Percentiles rank a stretch among this genome's conserved stretches.
Conservation (phyloP, 2,797 vertebrate genomes). For the Diplodus puntazzo region DNA sequence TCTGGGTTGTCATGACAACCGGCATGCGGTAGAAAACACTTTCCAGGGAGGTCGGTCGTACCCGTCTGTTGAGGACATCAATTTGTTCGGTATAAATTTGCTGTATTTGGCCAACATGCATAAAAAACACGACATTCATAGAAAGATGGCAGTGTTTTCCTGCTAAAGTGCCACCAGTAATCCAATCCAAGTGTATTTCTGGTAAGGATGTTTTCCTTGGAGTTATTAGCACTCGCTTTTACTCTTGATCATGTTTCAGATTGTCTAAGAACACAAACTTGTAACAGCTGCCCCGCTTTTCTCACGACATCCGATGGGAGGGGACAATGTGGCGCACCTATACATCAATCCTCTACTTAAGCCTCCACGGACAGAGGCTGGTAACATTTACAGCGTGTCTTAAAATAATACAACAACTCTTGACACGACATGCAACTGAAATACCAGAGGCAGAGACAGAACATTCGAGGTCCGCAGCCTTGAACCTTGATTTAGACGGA, state of each 20-base stretch:
- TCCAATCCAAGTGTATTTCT: background rate
- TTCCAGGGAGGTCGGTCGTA: background rate
- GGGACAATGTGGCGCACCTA: slow-evolving; percentile 50
- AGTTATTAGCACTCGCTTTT: slow-evolving; percentile 24
- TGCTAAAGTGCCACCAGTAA: background rate
- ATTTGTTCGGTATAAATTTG: background rate
- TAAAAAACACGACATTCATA: slow-evolving; percentile 26
- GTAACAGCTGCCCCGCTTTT: slow-evolving; percentile 49
- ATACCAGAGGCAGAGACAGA: slow-evolving; percentile 19
- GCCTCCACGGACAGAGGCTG: slow-evolving; percentile 24
- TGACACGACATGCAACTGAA: slow-evolving; percentile 31
- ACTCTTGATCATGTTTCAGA: slow-evolving; percentile 50
- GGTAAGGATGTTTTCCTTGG: background rate
- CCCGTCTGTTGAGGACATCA: background rate
- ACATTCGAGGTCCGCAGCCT: slow-evolving; percentile 15
- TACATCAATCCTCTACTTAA: slow-evolving; percentile 54
- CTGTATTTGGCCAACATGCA: background rate
- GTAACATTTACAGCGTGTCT: slow-evolving; percentile 20
- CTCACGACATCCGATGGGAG: slow-evolving; percentile 17
- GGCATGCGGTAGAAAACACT: slow-evolving; percentile 31
- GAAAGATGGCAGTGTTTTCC: slow-evolving; percentile 8
- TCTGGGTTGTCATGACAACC: slow-evolving; percentile 12
- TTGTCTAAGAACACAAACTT: slow-evolving; percentile 45
- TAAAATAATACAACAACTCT: slow-evolving; percentile 69
- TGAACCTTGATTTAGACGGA: slow-evolving; percentile 20